Evolutionary conservation across 2,113 vertebrate genomes (phyloP), one percentile per base, ranked within the genome.

Genomic region (Strix aluco): DNA sequence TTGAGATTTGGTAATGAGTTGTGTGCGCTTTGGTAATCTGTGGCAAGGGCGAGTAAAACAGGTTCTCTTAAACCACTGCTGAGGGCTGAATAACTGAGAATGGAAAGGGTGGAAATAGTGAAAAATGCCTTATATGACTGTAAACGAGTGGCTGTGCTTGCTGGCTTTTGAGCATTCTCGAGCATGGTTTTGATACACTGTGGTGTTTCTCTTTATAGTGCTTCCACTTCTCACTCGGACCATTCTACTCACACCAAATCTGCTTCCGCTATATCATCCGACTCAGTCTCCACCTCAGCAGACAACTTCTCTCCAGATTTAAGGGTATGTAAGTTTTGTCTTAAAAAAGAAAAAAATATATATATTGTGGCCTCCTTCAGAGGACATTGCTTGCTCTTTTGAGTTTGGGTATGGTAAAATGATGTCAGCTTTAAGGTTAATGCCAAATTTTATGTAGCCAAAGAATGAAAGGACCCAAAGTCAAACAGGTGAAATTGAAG

Each of bases 211-310:
- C 16, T 94, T 88, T 84, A 19, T 74, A 99, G 99, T 17, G 97
- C 98, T 59, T 99, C 99, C 75, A 99, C 99, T 18, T 99, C 99
- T 36, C 99, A 99, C 42, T 99, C 99, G 5, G 99, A 99, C 96
- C 98, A 98, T 20, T 99, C 99, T 21, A 97, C 97, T 80, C 98
- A 98, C 72, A 97, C 98, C 86, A 99, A 99, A 86, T 98, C 98
- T 22, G 98, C 96, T 58, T 98, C 98, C 36, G 98, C 96, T 25
- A 29, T 99, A 84, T 99, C 99, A 0, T 99, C 99, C 0, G 99
- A 99, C 91, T 99, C 99, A 1, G 96, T 98, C 94, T 98, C 99
- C 78, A 98, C 98, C 18, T 98, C 98, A 32, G 97, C 98, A 73
- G 99, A 99, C 65, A 98, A 98, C 95, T 98, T 99, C 94, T 99